A percentile compares a stretch with the other conserved stretches of the same genome.
phyloP scores from a whole-genome alignment of 2,797 vertebrate species.

The Chelon labrosus region DNA sequence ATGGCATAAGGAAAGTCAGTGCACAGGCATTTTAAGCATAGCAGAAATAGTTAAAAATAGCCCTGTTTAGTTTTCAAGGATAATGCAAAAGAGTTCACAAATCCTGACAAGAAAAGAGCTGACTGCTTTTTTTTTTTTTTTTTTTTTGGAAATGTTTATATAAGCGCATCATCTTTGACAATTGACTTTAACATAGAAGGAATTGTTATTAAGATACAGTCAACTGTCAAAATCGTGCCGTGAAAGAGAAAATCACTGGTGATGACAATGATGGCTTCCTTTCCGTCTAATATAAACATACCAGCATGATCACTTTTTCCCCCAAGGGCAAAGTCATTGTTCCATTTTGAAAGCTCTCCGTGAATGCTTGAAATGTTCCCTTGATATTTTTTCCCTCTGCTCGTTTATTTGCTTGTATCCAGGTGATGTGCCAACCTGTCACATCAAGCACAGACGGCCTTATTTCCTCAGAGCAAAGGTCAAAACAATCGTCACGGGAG shows the following conservation, averaged over 20 bases:
- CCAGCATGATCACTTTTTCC: constrained; percentile 86
- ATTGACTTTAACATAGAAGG: constrained; percentile 70
- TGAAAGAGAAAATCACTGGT: constrained; percentile 78
- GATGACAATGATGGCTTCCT: constrained; percentile 89
- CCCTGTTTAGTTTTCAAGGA: constrained; percentile 32
- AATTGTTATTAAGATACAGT: constrained; percentile 79
- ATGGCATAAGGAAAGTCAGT: background rate
- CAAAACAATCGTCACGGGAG: constrained; percentile 72
- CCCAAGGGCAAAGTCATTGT: constrained; percentile 83
- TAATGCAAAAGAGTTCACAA: constrained; percentile 57
- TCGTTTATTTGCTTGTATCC: constrained; percentile 82
- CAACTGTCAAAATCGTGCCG: constrained; percentile 72
- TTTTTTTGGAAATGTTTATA: constrained; percentile 66
- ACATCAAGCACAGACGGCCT: constrained; percentile 73
- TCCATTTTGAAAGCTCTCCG: constrained; percentile 84
- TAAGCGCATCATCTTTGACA: constrained; percentile 71
- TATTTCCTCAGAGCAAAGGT: constrained; percentile 80
- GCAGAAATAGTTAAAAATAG: constrained; percentile 59
- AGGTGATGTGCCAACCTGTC: constrained; percentile 84
- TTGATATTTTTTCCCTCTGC: constrained; percentile 75
- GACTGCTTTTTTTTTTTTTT: constrained; percentile 24
- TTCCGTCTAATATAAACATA: constrained; percentile 88
- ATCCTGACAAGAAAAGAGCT: constrained; percentile 60
- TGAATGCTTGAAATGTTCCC: constrained; percentile 85
- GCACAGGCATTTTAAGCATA: background rate